Percentiles rank a stretch among this genome's conserved stretches.
phyloP scores from a whole-genome alignment of 2,113 vertebrate species.

The Vidua chalybeata region DNA sequence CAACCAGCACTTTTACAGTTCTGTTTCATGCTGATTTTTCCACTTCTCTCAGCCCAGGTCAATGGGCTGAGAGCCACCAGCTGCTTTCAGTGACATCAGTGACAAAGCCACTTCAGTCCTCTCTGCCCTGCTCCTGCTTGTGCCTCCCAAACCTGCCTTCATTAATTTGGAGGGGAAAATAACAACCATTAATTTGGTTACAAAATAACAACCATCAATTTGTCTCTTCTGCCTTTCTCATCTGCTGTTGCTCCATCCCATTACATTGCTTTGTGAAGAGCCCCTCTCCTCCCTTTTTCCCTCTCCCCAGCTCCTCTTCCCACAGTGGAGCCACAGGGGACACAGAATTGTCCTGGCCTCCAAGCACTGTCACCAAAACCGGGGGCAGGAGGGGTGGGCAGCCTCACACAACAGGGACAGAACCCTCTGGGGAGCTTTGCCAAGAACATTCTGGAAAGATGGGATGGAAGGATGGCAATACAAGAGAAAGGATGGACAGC shows the following conservation, averaged over 20 bases:
- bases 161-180: neutral
- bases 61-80: neutral
- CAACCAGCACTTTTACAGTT: neutral
- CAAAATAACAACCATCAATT: neutral
- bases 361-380: fast-evolving
- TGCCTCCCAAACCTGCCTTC: neutral
- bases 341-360: neutral
- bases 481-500: neutral
- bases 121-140: neutral
- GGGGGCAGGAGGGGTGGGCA: neutral
- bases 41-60: neutral
- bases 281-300: neutral
- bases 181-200: neutral
- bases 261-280: neutral
- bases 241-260: neutral
- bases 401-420: neutral
- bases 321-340: too few species aligned
- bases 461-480: neutral
- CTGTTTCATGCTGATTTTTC: neutral
- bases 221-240: neutral
- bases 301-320: neutral
- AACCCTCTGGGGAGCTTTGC: neutral
- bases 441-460: neutral
- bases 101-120: neutral
- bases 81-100: neutral